phyloP scores from a whole-genome alignment of 2,113 vertebrate genomes.

The Heteronetta atricapilla region DNA sequence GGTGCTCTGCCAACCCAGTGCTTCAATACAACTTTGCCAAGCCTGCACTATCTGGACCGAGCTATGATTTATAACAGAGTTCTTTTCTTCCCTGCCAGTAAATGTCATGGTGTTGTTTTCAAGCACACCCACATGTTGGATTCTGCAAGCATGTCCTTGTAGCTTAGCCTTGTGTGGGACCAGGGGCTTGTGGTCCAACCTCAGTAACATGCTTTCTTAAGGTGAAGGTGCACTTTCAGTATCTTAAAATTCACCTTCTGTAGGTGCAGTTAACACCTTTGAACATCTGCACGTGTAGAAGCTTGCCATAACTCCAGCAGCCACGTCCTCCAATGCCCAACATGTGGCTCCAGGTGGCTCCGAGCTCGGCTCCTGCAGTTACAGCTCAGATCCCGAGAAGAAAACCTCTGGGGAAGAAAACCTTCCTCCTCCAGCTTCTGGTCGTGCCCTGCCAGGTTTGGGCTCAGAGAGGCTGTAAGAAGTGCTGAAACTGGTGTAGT shows the following conservation, averaged over 20 bases:
- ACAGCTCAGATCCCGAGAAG: neutral
- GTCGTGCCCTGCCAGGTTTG: neutral
- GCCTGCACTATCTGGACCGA: neutral
- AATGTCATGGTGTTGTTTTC: neutral
- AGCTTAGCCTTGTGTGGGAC: neutral
- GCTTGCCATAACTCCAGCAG: too few relatives aligned
- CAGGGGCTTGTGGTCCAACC: neutral
- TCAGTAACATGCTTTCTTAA: neutral
- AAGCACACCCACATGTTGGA: neutral
- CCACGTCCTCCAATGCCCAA: neutral
- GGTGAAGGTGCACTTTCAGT: neutral
- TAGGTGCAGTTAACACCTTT: too few relatives aligned
- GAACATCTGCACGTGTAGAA: neutral
- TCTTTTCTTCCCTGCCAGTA: neutral
- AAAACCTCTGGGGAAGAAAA: neutral
- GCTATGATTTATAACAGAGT: neutral
- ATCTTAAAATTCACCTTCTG: neutral
- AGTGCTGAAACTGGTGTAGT: neutral
- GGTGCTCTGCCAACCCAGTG: too few relatives aligned
- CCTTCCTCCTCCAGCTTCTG: neutral
- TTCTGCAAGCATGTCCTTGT: neutral
- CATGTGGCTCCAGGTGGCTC: neutral
- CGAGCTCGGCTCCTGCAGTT: neutral
- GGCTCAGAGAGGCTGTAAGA: accelerated
- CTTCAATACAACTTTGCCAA: neutral